A percentile compares a stretch with the other conserved stretches of the same genome.
Evolutionary conservation across 2,888 invertebrate species (phyloP).

Genomic region (Spisula solida): DNA sequence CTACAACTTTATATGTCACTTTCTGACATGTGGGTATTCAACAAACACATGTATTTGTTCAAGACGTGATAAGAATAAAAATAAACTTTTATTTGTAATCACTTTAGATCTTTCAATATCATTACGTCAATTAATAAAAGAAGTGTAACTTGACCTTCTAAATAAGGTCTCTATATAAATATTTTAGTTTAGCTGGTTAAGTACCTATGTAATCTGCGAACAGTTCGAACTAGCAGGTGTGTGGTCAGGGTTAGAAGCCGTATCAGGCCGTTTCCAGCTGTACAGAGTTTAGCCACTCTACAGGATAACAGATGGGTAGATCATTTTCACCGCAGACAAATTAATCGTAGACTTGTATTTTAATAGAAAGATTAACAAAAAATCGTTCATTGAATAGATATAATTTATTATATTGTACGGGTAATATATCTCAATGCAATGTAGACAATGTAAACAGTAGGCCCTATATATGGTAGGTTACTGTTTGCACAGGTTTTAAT

Average conservation of each 20-base stretch:
- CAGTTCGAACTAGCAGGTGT: neutral
- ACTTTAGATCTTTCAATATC: neutral
- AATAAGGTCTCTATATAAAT: neutral
- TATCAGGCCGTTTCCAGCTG: neutral
- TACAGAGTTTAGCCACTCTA: neutral
- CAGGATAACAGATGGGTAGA: neutral
- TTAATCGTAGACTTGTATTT: neutral
- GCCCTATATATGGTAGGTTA: neutral
- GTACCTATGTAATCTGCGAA: neutral
- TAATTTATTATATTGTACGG: neutral
- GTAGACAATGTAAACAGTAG: neutral
- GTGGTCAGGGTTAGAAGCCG: neutral
- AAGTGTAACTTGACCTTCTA: neutral
- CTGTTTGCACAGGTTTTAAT: neutral
- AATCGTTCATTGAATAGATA: neutral
- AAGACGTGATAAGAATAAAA: neutral
- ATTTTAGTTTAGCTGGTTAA: neutral
- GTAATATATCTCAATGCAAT: neutral
- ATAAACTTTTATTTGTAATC: neutral
- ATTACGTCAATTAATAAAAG: neutral
- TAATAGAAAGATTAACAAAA: neutral
- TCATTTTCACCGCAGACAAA: neutral
- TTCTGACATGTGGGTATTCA: neutral
- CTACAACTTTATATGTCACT: neutral
- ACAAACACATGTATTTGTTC: neutral